These are phyloP conservation scores for Cossypha caffra DNA, from an alignment of 2,797 vertebrate species.

Conservation along the genomic window DNA sequence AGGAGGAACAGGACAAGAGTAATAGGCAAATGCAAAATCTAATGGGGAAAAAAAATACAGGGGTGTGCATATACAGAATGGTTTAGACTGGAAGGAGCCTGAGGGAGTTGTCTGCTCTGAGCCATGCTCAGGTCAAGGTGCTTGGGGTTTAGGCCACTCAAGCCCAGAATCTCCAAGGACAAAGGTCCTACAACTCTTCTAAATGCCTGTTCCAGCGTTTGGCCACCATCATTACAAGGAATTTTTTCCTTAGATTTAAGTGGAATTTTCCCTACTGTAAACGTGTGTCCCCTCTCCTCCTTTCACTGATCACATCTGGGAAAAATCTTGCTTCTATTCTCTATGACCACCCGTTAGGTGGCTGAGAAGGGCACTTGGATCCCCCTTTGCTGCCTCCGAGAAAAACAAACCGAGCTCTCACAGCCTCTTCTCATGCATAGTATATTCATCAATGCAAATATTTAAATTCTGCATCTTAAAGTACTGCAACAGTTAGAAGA, in stretches of 20 bases:
- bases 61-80: background rate
- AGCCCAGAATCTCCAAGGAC: background rate
- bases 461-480: background rate
- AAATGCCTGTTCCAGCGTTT: background rate
- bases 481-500: background rate
- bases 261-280: background rate
- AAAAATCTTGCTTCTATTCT: background rate
- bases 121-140: background rate
- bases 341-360: background rate
- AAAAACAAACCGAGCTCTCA: rapidly evolving
- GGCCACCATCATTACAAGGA: background rate
- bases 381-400: background rate
- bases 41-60: background rate
- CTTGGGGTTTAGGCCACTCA: background rate
- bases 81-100: background rate
- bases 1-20: background rate
- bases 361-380: background rate
- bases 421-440: background rate
- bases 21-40: background rate
- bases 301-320: background rate
- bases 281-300: rapidly evolving
- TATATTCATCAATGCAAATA: background rate
- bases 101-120: background rate
- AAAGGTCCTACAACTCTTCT: background rate
- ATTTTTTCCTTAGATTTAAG: background rate